Conservation (phyloP, 2,113 vertebrate genomes). For the Psittacara wagleri region DNA sequence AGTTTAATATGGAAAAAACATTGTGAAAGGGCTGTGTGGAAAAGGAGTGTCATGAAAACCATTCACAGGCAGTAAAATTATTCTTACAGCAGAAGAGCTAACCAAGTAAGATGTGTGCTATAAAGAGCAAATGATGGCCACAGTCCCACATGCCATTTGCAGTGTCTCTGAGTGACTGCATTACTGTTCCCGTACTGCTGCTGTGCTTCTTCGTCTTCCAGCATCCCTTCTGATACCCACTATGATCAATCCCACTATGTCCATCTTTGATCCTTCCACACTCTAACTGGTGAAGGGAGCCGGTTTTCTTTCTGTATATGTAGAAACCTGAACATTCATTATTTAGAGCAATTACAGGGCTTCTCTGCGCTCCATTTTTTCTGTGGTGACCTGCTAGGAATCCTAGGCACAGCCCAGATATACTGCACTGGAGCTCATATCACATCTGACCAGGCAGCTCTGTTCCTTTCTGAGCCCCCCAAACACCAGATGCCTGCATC, state of each 20-base stretch:
- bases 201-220: background rate
- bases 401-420: background rate
- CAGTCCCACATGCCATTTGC: background rate
- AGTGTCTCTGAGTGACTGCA: background rate
- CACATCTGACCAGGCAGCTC: constrained; percentile 29
- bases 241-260: background rate
- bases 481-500: constrained; percentile 33
- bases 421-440: background rate
- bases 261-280: background rate
- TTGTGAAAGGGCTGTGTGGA: background rate
- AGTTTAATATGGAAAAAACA: background rate
- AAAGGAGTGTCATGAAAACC: constrained; percentile 10
- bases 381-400: background rate
- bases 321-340: background rate
- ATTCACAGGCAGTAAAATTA: background rate
- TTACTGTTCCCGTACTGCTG: background rate
- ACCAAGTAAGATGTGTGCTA: background rate
- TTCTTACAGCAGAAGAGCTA: background rate
- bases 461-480: background rate
- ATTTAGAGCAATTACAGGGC: background rate
- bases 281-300: background rate
- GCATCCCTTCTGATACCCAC: background rate
- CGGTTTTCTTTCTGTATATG: background rate
- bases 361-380: background rate
- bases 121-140: background rate